These are phyloP conservation scores for Chorisops tibialis DNA, from an alignment of 2,888 invertebrate species.

Conservation along the genomic window DNA sequence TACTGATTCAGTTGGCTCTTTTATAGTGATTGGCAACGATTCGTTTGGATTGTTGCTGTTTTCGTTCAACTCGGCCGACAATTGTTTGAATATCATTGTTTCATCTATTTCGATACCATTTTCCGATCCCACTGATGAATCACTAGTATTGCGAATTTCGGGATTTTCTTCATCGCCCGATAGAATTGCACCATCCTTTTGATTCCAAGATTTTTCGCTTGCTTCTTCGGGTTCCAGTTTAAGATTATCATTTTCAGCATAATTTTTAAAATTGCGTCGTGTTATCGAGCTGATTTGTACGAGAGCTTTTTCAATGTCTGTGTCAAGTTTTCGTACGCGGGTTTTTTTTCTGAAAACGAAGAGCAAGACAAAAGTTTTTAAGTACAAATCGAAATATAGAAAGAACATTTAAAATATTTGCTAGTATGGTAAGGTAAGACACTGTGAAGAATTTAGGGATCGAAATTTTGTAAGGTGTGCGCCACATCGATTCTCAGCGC, in stretches of 20 bases:
- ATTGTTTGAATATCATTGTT: not conserved
- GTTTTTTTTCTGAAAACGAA: slow-evolving; percentile 42
- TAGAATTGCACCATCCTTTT: not conserved
- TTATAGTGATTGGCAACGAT: not conserved
- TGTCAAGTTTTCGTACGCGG: slow-evolving; percentile 41
- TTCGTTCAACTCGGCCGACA: not conserved
- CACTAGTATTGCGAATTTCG: no score
- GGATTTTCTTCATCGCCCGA: not conserved
- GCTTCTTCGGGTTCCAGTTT: slow-evolving; percentile 8
- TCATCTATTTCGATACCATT: no score
- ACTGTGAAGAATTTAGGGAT: no score
- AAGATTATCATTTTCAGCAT: slow-evolving; percentile 6
- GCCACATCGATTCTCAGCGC: not conserved
- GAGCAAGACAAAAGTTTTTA: not conserved
- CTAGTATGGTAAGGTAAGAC: not conserved
- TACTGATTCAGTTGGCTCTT: not conserved
- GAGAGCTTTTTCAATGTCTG: slow-evolving; percentile 47
- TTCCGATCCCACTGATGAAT: no score
- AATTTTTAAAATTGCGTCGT: slow-evolving; percentile 33
- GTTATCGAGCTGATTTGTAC: slow-evolving; percentile 44
- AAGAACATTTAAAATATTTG: not conserved
- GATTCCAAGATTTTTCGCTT: slow-evolving; percentile 1
- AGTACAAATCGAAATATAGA: not conserved
- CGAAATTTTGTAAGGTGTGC: not conserved
- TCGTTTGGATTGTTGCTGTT: not conserved